A percentile compares a stretch with the other conserved stretches of the same genome.
Conservation (phyloP, 1,140 invertebrate species). For the Drosophila bipectinata region DNA sequence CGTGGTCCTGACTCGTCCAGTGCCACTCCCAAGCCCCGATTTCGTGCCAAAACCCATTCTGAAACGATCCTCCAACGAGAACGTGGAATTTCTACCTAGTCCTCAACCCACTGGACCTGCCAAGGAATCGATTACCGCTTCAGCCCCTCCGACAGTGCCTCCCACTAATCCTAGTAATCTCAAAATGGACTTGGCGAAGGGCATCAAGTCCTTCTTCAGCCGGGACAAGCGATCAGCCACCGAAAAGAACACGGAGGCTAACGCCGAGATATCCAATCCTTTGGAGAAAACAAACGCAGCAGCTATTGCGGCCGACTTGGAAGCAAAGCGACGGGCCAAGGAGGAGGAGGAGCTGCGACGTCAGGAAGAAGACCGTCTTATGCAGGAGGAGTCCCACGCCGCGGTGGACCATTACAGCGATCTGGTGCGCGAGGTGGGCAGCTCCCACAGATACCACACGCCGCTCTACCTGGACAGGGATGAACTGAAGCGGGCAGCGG, state of each 20-base stretch:
- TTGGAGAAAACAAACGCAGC: slow-evolving; percentile 72
- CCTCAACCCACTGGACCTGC: slow-evolving; percentile 2
- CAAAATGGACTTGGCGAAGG: slow-evolving; percentile 73
- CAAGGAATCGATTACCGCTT: slow-evolving; percentile 62
- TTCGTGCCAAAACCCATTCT: slow-evolving; percentile 90
- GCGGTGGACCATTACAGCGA: slow-evolving; percentile 92
- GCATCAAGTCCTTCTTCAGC: slow-evolving; percentile 79
- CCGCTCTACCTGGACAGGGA: slow-evolving; percentile 87
- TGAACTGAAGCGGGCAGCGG: slow-evolving; percentile 87
- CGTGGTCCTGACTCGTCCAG: slow-evolving; percentile 85
- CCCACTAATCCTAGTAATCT: slow-evolving; percentile 13
- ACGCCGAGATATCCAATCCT: slow-evolving; percentile 67
- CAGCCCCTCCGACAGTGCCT: not conserved
- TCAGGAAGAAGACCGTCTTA: slow-evolving; percentile 61
- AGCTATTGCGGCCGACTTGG: slow-evolving; percentile 62
- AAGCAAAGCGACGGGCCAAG: slow-evolving; percentile 66
- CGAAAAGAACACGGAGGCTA: slow-evolving; percentile 77
- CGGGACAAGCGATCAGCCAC: slow-evolving; percentile 72
- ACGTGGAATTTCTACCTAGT: slow-evolving; percentile 53
- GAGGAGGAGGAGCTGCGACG: slow-evolving; percentile 73
- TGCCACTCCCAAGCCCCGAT: slow-evolving; percentile 86
- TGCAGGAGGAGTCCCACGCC: slow-evolving; percentile 87
- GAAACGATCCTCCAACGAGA: slow-evolving; percentile 85
- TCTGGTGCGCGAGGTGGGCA: slow-evolving; percentile 89
- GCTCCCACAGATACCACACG: slow-evolving; percentile 84